Percentiles rank a stretch among this genome's conserved stretches.
Evolutionary conservation across 2,888 invertebrate species (phyloP).

Genomic region (Germaria angustata): DNA sequence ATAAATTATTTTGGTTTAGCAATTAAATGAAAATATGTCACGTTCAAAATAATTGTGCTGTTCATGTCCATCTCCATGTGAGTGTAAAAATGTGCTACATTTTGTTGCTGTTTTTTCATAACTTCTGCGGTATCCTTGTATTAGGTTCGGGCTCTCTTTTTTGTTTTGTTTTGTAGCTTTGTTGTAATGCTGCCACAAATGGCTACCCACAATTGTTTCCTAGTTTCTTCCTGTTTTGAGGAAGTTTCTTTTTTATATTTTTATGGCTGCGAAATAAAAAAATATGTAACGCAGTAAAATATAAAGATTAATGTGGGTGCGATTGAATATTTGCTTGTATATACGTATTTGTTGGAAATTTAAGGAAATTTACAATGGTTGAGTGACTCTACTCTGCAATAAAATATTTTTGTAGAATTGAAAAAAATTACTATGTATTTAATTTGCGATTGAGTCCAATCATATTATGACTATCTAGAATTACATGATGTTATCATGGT

Average conservation of each 20-base stretch:
- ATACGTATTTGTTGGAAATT: too few relatives aligned
- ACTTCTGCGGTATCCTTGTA: slow-evolving; percentile 2
- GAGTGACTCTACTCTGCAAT: too few relatives aligned
- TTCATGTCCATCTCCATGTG: background rate
- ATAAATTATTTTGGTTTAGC: slow-evolving; percentile 62
- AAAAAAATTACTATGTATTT: too few relatives aligned
- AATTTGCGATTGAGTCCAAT: too few relatives aligned
- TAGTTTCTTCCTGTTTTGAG: slow-evolving; percentile 45
- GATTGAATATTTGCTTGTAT: too few relatives aligned
- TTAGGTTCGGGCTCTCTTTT: slow-evolving; percentile 35
- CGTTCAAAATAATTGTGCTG: slow-evolving; percentile 46
- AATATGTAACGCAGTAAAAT: background rate
- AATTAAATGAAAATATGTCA: slow-evolving; percentile 66
- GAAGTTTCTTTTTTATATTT: background rate
- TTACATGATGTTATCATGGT: too few relatives aligned
- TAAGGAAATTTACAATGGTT: too few relatives aligned
- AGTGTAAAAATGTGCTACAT: background rate
- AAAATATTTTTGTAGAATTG: too few relatives aligned
- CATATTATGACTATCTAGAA: too few relatives aligned
- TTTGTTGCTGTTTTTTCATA: background rate
- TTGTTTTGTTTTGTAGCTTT: background rate
- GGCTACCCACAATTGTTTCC: slow-evolving; percentile 49
- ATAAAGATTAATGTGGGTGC: background rate
- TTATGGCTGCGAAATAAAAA: background rate
- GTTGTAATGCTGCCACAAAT: slow-evolving; percentile 31